phyloP scores from a whole-genome alignment of 2,797 vertebrate species.

The Sebastes diploproa region DNA sequence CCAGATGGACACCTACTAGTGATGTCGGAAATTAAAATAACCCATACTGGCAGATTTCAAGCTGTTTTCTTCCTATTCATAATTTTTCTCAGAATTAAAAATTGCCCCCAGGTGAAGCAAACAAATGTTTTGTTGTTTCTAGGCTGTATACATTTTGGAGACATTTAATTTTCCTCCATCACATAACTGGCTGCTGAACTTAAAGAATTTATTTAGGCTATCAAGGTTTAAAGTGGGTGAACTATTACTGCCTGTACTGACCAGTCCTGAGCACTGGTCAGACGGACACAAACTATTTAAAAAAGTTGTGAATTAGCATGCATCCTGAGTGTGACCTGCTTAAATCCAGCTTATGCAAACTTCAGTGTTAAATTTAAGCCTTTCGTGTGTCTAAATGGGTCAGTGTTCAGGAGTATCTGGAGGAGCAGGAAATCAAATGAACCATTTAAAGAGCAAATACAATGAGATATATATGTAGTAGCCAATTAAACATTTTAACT shows the following conservation, averaged over 20 bases:
- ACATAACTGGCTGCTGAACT: neutral
- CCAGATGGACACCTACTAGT: conserved; percentile 36
- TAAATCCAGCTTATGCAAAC: conserved; percentile 41
- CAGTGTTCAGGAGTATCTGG: neutral
- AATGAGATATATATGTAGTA: neutral
- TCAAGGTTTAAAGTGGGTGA: neutral
- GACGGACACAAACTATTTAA: conserved; percentile 9
- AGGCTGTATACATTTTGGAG: neutral
- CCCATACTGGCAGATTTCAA: neutral
- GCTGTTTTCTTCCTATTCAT: neutral
- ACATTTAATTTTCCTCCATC: neutral
- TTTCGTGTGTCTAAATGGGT: conserved; percentile 10
- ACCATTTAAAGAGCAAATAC: neutral
- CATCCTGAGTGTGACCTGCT: conserved; percentile 55
- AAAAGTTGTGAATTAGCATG: conserved; percentile 55
- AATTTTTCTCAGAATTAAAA: neutral
- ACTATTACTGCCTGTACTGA: neutral
- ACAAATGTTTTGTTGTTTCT: neutral
- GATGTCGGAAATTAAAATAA: conserved; percentile 28
- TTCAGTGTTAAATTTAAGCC: conserved; percentile 31
- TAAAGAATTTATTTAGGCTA: neutral
- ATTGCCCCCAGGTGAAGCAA: neutral
- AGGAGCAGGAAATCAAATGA: too few species aligned
- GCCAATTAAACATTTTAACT: neutral
- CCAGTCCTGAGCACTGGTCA: neutral